phyloP scores from a whole-genome alignment of 2,888 invertebrate species.

The Drosophila phalerata region DNA sequence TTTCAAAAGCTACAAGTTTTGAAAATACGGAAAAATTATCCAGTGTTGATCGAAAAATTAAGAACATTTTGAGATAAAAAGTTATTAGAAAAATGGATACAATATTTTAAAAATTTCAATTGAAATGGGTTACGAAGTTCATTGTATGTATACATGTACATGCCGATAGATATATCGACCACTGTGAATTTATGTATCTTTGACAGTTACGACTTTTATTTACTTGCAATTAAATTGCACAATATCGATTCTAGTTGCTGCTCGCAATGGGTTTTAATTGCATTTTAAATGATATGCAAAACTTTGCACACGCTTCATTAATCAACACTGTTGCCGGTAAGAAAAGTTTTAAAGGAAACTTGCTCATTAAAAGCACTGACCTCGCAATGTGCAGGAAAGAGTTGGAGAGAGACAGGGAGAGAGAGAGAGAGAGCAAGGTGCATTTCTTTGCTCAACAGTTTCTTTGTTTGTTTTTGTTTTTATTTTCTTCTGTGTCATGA shows the following conservation, averaged over 20 bases:
- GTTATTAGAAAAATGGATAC: too few relatives aligned
- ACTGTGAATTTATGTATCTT: too few relatives aligned
- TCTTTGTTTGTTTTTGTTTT: slow-evolving; percentile 41
- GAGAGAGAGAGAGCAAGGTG: slow-evolving; percentile 1
- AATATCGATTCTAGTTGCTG: slow-evolving; percentile 45
- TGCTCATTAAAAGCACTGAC: slow-evolving; percentile 29
- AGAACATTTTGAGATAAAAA: too few relatives aligned
- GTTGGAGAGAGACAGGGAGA: background rate
- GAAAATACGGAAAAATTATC: too few relatives aligned
- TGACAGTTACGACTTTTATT: slow-evolving; percentile 21
- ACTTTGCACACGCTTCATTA: slow-evolving; percentile 35
- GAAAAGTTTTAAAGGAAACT: slow-evolving; percentile 9
- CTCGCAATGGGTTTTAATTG: slow-evolving; percentile 41
- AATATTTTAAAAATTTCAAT: too few relatives aligned
- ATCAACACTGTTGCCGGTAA: slow-evolving; percentile 42
- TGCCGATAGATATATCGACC: too few relatives aligned
- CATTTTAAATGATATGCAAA: slow-evolving; percentile 49
- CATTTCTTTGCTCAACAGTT: slow-evolving; percentile 46
- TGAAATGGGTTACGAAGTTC: too few relatives aligned
- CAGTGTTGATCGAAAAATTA: too few relatives aligned
- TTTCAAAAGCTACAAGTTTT: too few relatives aligned
- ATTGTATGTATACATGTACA: too few relatives aligned
- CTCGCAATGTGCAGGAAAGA: background rate
- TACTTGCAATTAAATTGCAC: slow-evolving; percentile 5
- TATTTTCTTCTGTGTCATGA: slow-evolving; percentile 39